Conservation (phyloP, 2,888 invertebrate genomes). For the Xestia ashworthii region DNA sequence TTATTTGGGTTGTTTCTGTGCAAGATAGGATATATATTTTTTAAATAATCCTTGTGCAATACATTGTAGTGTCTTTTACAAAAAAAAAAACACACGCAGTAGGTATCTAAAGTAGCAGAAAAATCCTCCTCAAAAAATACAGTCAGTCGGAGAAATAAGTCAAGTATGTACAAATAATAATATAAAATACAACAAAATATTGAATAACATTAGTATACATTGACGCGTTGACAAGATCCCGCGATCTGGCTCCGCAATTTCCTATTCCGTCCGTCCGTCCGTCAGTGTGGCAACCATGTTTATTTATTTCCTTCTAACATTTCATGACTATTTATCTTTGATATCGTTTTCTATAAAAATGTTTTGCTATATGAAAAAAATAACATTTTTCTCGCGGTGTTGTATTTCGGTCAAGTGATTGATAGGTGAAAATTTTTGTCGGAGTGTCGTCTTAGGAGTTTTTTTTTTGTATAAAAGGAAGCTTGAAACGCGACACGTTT, state of each 20-base stretch:
- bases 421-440: neutral
- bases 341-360: constrained; percentile 58
- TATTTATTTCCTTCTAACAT: constrained; percentile 75
- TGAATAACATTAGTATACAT: constrained; percentile 66
- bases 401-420: constrained; percentile 23
- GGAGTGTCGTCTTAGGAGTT: neutral
- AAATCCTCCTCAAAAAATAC: neutral
- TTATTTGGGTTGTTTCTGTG: no score
- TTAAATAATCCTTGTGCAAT: no score
- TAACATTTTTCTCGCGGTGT: neutral
- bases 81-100: no score
- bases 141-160: constrained; percentile 23
- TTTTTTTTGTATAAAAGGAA: no score
- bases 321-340: constrained; percentile 67
- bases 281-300: constrained; percentile 64
- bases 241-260: constrained; percentile 78
- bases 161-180: neutral
- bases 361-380: constrained; percentile 24
- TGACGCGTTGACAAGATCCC: constrained; percentile 70
- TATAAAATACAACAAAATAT: constrained; percentile 59
- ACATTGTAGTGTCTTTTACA: no score
- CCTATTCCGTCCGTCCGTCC: constrained; percentile 80
- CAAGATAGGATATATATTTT: no score
- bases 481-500: neutral
- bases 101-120: neutral